phyloP scores from a whole-genome alignment of 37 sponge, comb jelly and placozoan genomes.

The Chondrosia reniformis region DNA sequence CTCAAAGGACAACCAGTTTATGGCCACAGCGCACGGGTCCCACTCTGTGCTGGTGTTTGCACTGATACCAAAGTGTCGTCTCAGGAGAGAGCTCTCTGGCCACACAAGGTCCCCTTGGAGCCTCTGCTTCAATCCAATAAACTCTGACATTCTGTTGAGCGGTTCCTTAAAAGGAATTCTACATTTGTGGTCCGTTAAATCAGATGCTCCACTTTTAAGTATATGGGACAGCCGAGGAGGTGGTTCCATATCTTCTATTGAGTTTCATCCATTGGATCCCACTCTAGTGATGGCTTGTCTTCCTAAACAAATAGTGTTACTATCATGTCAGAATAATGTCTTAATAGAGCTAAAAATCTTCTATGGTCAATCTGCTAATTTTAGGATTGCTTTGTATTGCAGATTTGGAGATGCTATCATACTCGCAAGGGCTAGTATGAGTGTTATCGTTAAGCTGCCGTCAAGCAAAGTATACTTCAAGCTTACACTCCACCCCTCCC shows the following conservation, averaged over 20 bases:
- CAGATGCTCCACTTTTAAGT: background rate
- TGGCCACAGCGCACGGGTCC: constrained; percentile 7
- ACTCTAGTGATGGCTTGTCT: background rate
- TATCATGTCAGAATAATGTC: no score
- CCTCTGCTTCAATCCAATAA: constrained; percentile 18
- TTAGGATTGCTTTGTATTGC: no score
- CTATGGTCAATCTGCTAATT: no score
- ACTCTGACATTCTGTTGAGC: background rate
- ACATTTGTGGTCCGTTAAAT: background rate
- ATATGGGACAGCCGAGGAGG: background rate
- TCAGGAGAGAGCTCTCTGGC: background rate
- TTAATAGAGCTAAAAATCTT: no score
- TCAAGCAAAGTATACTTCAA: no score
- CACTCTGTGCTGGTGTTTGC: background rate
- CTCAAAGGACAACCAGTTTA: background rate
- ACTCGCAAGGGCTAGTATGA: no score
- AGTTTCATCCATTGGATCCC: background rate
- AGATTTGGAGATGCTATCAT: no score
- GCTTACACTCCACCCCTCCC: background rate
- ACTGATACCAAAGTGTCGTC: background rate
- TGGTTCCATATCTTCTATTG: background rate
- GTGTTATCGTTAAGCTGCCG: no score
- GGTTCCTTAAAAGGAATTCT: background rate
- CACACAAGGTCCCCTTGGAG: constrained; percentile 5
- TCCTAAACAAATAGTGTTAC: background rate